A percentile compares a stretch with the other conserved stretches of the same genome.
Conservation (phyloP, 2,888 invertebrate species). For the Heliconius cydno region DNA sequence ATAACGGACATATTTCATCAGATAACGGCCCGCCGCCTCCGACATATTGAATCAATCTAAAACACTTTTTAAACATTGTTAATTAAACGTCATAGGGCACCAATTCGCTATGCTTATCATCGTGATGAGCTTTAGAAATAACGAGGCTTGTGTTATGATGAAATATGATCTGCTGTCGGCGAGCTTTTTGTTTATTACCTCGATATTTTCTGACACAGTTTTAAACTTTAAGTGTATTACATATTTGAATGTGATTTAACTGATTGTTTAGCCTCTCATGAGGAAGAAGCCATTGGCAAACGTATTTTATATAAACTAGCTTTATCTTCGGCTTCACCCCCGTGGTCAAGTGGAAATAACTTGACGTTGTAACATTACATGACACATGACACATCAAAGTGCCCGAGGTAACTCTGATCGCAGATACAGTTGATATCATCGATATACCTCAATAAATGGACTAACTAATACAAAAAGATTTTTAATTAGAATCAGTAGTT, state of each 20-base stretch:
- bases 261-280: no score
- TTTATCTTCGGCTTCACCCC: no score
- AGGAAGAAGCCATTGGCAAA: no score
- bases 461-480: no score
- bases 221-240: background rate
- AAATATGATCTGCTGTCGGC: conserved; percentile 11
- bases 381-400: no score
- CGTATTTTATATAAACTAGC: no score
- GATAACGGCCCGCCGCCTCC: conserved; percentile 79
- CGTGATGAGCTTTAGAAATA: conserved; percentile 43
- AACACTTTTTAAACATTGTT: conserved; percentile 71
- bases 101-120: conserved; percentile 68
- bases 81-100: conserved; percentile 71
- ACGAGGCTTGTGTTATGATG: conserved; percentile 32
- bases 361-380: no score
- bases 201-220: background rate
- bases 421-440: no score
- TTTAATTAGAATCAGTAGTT: no score
- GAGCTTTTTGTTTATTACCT: background rate
- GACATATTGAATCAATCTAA: conserved; percentile 76
- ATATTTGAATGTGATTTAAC: background rate
- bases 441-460: no score
- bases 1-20: conserved; percentile 84
- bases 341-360: no score
- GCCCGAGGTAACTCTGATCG: no score